phyloP scores from a whole-genome alignment of 2,113 vertebrate species.

The Oreochromis tanganicae region DNA sequence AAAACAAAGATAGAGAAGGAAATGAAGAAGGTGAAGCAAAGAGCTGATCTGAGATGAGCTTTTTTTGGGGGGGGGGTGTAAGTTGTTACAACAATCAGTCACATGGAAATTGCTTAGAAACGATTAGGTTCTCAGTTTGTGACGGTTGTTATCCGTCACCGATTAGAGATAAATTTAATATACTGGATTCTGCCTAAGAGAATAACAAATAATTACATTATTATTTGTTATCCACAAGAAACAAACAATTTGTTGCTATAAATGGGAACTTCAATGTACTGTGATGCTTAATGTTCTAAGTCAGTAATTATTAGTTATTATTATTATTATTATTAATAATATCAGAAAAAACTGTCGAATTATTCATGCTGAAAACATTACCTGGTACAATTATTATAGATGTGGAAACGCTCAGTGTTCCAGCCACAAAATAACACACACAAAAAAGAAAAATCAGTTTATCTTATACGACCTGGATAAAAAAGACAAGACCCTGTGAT shows the following conservation, averaged over 20 bases:
- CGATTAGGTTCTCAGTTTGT: background rate
- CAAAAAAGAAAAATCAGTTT: background rate
- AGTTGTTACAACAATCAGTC: background rate
- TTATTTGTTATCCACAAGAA: background rate
- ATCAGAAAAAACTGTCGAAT: background rate
- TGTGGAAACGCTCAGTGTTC: background rate
- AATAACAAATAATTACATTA: background rate
- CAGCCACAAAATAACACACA: background rate
- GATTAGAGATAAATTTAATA: background rate
- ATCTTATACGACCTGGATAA: background rate
- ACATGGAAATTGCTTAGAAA: background rate
- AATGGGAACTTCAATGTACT: background rate
- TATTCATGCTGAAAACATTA: background rate
- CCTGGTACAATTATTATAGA: background rate
- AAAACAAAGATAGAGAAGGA: background rate
- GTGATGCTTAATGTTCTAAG: background rate
- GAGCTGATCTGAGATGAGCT: background rate
- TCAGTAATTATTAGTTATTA: background rate
- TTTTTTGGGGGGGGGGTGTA: fast-evolving
- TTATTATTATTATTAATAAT: background rate
- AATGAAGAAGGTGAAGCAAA: background rate
- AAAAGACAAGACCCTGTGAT: background rate
- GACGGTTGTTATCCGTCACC: background rate
- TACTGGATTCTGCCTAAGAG: background rate
- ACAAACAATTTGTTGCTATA: background rate